Base-by-base conservation (phyloP, 2,888 invertebrate genomes). In the Caenorhabditis doughertyi region DNA sequence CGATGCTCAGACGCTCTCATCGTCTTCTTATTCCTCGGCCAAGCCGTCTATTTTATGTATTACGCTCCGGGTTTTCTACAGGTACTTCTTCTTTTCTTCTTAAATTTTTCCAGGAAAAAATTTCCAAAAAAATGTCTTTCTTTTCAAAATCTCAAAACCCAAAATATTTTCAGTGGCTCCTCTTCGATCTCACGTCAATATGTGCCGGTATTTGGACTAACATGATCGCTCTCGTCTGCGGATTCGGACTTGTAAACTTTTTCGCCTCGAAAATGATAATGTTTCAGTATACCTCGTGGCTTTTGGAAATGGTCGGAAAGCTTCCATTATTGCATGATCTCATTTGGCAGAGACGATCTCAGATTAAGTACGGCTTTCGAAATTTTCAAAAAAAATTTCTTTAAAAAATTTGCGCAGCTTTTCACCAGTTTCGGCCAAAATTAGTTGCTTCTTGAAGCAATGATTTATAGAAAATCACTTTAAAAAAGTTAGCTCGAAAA, bases 141-240 rank as follows among this genome's bases (percentile, higher is more conserved):
- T n/a, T n/a, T n/a, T n/a, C n/a, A n/a, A n/a, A n/a, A n/a, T n/a
- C n/a, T n/a, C n/a, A n/a, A n/a, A n/a, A n/a, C n/a, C n/a, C n/a
- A n/a, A n/a, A 23, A 27, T 32, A 32, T 32, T 60, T 60, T 27
- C 68, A 85, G 85, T 81, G 79, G 73, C 64, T 87, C 8, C 70
- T 87, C 2, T 87, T 87, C 49, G 87, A 85, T 79, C 13, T 84
- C 42, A 83, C 87, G 9, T 70, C 84, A 32, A 76, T 87, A 13
- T 74, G 73, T 35, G 79, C 83, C 5, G 88, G 88, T 47, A 47
- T 89, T 21, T 89, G 89, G 88, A 89, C 88, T 18, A 87, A 88
- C 64, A 62, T 88, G 47, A 65, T 87, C 21, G 87, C 84, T 4
- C 86, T 89, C 42, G 74, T 86, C 3, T 81, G 79, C 47, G 87